Percentiles rank a stretch among this genome's conserved stretches.
Evolutionary conservation across 2,797 vertebrate species (phyloP).

Genomic region (Pristis pectinata): DNA sequence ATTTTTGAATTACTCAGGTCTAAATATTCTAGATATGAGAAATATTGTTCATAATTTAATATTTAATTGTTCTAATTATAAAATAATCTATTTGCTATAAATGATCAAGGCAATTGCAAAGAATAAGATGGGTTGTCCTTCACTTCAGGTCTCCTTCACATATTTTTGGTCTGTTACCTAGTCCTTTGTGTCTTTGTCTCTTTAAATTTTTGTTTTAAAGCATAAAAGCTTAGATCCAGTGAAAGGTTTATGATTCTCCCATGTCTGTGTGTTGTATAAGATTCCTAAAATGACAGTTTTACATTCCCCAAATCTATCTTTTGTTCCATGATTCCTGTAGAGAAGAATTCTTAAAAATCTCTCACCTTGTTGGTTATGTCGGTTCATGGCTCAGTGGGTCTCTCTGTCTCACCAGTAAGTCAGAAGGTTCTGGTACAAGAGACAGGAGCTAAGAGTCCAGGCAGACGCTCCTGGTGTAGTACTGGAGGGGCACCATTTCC

Average conservation of each 20-base stretch:
- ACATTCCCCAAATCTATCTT: not conserved
- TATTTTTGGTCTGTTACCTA: not conserved
- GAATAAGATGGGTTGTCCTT: not conserved
- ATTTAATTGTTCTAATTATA: not conserved
- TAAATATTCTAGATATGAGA: constrained; percentile 1
- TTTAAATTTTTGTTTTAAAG: constrained; percentile 1
- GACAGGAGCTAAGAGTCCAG: too few relatives aligned
- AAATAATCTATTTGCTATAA: not conserved
- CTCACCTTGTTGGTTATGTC: too few relatives aligned
- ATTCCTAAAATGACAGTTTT: not conserved
- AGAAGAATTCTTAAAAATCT: not conserved
- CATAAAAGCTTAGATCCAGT: not conserved
- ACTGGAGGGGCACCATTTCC: too few relatives aligned
- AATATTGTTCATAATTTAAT: not conserved
- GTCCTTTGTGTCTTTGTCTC: not conserved
- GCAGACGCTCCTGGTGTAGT: too few relatives aligned
- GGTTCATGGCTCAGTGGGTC: too few relatives aligned
- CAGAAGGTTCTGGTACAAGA: too few relatives aligned
- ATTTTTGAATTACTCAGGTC: not conserved
- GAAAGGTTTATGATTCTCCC: not conserved
- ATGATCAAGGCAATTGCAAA: not conserved
- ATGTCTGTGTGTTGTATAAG: not conserved
- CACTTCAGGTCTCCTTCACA: constrained; percentile 9
- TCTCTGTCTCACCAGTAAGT: not conserved
- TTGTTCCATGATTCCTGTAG: not conserved